A percentile compares a stretch with the other conserved stretches of the same genome.
Conservation (phyloP, 1,140 invertebrate genomes). For the Phymastichus coffea region DNA sequence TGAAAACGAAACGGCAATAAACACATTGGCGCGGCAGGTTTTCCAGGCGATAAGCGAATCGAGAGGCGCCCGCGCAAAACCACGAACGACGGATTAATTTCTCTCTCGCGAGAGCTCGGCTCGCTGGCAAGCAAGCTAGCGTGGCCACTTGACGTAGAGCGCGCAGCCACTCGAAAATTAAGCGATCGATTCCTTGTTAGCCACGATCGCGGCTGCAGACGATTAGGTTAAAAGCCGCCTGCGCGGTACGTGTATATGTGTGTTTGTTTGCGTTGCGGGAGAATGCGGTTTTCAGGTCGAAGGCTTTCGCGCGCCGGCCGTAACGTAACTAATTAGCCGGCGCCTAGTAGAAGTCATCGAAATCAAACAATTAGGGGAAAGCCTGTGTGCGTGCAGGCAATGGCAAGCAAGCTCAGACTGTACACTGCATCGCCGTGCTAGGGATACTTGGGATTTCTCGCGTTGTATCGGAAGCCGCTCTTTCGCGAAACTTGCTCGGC, state of each 20-base stretch:
- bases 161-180: constrained; percentile 10
- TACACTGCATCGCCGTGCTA: not conserved
- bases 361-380: constrained; percentile 1
- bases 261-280: not conserved
- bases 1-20: too few species aligned
- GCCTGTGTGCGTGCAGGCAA: not conserved
- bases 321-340: constrained; percentile 13
- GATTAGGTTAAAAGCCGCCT: not conserved
- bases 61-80: not conserved
- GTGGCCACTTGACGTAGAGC: not conserved
- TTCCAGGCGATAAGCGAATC: not conserved
- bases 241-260: too few species aligned
- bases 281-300: constrained; percentile 17
- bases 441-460: constrained; percentile 14
- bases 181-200: constrained; percentile 15
- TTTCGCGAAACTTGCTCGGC: constrained; percentile 1
- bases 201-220: not conserved
- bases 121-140: not conserved
- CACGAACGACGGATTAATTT: constrained; percentile 1
- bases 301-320: too few species aligned
- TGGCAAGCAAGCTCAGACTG: not conserved
- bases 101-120: not conserved
- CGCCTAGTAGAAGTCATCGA: not conserved
- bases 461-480: not conserved
- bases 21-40: too few species aligned